Percentiles rank a stretch among this genome's conserved stretches.
phyloP scores from a whole-genome alignment of 2,113 vertebrate species.

The Megalops atlanticus region DNA sequence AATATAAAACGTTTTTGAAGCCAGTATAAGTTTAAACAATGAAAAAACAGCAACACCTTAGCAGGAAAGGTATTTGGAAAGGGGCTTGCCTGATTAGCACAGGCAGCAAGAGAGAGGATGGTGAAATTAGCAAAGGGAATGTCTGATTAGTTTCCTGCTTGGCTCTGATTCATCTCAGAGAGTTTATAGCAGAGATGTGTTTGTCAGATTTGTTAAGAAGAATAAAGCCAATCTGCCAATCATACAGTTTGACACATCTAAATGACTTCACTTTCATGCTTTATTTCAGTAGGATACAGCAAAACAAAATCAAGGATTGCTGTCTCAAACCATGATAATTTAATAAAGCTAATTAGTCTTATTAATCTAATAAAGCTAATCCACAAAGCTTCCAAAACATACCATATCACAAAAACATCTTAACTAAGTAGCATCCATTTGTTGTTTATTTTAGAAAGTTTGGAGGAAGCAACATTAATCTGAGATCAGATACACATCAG shows the following conservation, averaged over 20 bases:
- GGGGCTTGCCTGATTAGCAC: conserved; percentile 56
- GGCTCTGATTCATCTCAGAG: conserved; percentile 8
- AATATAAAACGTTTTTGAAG: no score
- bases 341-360: neutral
- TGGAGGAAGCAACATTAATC: neutral
- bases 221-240: neutral
- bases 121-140: neutral
- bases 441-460: neutral
- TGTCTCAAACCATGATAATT: conserved; percentile 14
- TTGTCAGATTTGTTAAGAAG: neutral
- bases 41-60: neutral
- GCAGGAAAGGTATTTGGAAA: neutral
- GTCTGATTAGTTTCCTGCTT: neutral
- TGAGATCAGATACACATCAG: neutral
- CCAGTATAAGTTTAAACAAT: no score
- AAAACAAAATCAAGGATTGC: neutral
- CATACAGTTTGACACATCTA: conserved; percentile 9
- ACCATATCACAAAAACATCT: no score
- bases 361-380: neutral
- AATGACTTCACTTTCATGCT: conserved; percentile 2
- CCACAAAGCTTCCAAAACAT: no score
- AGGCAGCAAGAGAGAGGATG: neutral
- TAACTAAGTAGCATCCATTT: neutral
- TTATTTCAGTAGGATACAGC: neutral
- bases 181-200: neutral